Base-by-base conservation (phyloP, 23 tunicate species). In the Halocynthia roretzi region DNA sequence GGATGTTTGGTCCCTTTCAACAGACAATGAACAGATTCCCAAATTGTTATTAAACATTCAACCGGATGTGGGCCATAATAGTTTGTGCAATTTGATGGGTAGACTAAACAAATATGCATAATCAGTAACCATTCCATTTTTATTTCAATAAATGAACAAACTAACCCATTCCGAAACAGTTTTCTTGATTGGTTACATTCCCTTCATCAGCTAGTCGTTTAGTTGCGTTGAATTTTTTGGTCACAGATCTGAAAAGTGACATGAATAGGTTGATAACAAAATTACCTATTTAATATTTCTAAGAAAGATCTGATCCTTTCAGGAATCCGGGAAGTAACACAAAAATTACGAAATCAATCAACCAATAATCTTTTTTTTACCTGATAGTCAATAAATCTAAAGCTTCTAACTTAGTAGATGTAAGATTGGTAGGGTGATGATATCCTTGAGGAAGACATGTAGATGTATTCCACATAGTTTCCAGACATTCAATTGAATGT, bases 21-120 rank as follows among this genome's bases (percentile, higher is more conserved):
- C 20, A 68, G 50, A 68, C 83, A 80, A 20, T 53, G 8, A 68
- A 55, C 72, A 51, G 51, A 40, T 0, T 50, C 21, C 83, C 83
- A 80, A 2, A 80, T 15, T 51, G 63, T 80, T 14, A 15, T 54
- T 50, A 80, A 31, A 68, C 83, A 80, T 1, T 68, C 76, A n/a
- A 69, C 49, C 6, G 76, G 22, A 7, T 80, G 75, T 7, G 75
- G 74, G 8, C 83, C 83, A 68, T 68, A 80, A 23, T 80, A 80
- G 8, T 12, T 6, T 2, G n/a, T 51, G 64, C 83, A 68, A 80
- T 23, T 21, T 21, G 63, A 11, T 52, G 83, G 83, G 12, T 67
- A 68, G 10, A 50, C 83, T 80, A 55, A 6, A 80, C 54, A 64
- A 23, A 9, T 56, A 10, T 9, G 20, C 1, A 19, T 21, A 56